These are phyloP conservation scores for Magallana nippona DNA, from an alignment of 2,888 invertebrate genomes.

Conservation along the genomic window DNA sequence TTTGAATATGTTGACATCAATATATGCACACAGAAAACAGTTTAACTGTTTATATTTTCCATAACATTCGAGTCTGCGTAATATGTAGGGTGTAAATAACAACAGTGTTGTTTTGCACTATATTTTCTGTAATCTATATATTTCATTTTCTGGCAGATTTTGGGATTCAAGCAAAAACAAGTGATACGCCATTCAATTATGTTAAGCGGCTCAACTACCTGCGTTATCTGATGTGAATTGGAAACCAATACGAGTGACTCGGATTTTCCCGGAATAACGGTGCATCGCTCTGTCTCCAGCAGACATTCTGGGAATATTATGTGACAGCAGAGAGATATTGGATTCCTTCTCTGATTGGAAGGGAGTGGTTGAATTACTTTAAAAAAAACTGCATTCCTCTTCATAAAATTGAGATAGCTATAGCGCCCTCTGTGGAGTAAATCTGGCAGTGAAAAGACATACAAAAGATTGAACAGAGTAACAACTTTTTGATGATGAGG, in stretches of 20 bases:
- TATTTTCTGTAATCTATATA: background rate
- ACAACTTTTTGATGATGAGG: too few species aligned
- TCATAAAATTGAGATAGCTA: background rate
- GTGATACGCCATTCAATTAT: background rate
- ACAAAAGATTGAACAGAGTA: too few species aligned
- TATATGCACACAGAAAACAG: too few species aligned
- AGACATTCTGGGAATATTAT: background rate
- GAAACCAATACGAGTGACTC: conserved; percentile 13
- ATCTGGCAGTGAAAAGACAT: too few species aligned
- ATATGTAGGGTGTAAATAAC: too few species aligned
- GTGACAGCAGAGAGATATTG: conserved; percentile 18
- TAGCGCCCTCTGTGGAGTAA: background rate
- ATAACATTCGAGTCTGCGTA: too few species aligned
- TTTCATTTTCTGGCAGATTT: background rate
- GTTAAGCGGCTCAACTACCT: background rate
- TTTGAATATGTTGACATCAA: too few species aligned
- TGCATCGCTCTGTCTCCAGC: background rate
- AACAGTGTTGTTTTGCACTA: background rate
- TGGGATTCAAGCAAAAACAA: background rate
- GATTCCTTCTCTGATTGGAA: conserved; percentile 4
- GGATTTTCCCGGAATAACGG: background rate
- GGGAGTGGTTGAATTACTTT: background rate
- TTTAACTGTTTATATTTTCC: too few species aligned
- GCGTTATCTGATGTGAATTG: background rate
- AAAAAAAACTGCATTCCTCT: too few species aligned